phyloP scores from a whole-genome alignment of 2,888 invertebrate species.

The Cantharis flavilabris region DNA sequence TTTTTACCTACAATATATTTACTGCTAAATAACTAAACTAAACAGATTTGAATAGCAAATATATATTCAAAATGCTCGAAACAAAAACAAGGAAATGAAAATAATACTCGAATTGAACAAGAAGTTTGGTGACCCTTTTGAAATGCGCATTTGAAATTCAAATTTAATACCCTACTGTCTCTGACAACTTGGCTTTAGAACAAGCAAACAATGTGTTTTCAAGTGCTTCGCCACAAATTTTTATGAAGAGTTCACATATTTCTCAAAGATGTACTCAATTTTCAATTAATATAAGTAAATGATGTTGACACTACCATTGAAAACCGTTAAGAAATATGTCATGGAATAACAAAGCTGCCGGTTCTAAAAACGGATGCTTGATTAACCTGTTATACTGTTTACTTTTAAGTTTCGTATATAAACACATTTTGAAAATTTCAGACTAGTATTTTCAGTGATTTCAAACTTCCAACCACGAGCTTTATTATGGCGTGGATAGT shows the following conservation, averaged over 20 bases:
- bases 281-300: conserved; percentile 13
- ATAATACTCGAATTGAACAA: conserved; percentile 12
- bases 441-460: not conserved
- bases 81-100: conserved; percentile 15
- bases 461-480: not conserved
- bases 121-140: conserved; percentile 19
- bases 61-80: conserved; percentile 9
- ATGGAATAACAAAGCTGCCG: conserved; percentile 1
- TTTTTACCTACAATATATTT: conserved; percentile 1
- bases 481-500: not conserved
- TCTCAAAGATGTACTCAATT: conserved; percentile 3
- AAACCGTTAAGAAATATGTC: conserved; percentile 14
- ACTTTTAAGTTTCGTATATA: conserved; percentile 10
- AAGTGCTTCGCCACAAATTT: conserved; percentile 9
- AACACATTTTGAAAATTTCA: conserved; percentile 6
- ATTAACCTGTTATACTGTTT: conserved; percentile 18
- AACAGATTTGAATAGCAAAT: conserved; percentile 11
- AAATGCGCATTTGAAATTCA: conserved; percentile 19
- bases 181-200: conserved; percentile 14
- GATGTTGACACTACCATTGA: conserved; percentile 14
- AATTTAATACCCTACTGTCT: conserved; percentile 18
- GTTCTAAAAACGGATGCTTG: not conserved
- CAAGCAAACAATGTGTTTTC: conserved; percentile 19
- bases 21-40: conserved; percentile 9
- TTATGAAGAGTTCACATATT: conserved; percentile 4